phyloP scores from a whole-genome alignment of 2,113 vertebrate genomes.

The Tragelaphus scriptus region DNA sequence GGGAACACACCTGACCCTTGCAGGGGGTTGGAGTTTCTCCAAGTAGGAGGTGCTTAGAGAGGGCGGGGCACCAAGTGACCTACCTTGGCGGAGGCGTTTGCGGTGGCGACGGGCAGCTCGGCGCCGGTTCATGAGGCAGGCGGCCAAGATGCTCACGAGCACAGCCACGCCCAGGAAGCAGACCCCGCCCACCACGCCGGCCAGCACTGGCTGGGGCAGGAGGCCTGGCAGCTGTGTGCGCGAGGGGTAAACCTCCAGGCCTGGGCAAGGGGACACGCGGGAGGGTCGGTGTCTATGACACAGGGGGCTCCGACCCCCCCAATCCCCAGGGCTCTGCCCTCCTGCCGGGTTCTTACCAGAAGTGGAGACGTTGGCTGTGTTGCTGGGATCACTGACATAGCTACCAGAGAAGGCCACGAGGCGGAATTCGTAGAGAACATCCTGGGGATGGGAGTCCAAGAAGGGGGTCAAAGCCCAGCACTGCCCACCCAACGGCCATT shows the following conservation, averaged over 20 bases:
- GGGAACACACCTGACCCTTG: background rate
- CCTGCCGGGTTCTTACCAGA: slow-evolving; percentile 78
- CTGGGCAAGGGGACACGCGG: slow-evolving; percentile 70
- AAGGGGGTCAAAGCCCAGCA: background rate
- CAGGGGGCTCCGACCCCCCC: background rate
- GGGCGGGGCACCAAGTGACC: background rate
- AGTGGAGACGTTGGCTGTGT: slow-evolving; percentile 89
- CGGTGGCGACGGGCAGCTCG: slow-evolving; percentile 71
- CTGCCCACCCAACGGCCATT: background rate
- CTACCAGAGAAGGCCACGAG: slow-evolving; percentile 88
- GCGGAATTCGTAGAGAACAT: slow-evolving; percentile 91
- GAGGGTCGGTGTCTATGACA: background rate
- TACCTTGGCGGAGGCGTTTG: slow-evolving; percentile 81
- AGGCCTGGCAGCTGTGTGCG: slow-evolving; percentile 87
- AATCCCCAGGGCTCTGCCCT: background rate
- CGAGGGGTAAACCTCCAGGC: slow-evolving; percentile 92
- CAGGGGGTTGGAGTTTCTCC: background rate
- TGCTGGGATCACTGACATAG: slow-evolving; percentile 91
- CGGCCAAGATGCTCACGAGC: slow-evolving; percentile 88
- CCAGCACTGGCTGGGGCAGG: slow-evolving; percentile 89
- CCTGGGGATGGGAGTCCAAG: slow-evolving; percentile 74
- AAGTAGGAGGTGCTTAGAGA: background rate
- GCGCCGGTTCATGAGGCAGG: slow-evolving; percentile 90
- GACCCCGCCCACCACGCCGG: slow-evolving; percentile 90
- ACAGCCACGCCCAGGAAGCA: slow-evolving; percentile 93